Evolutionary conservation across 2,888 invertebrate genomes (phyloP).

Genomic region (Drosophila infuscata): DNA sequence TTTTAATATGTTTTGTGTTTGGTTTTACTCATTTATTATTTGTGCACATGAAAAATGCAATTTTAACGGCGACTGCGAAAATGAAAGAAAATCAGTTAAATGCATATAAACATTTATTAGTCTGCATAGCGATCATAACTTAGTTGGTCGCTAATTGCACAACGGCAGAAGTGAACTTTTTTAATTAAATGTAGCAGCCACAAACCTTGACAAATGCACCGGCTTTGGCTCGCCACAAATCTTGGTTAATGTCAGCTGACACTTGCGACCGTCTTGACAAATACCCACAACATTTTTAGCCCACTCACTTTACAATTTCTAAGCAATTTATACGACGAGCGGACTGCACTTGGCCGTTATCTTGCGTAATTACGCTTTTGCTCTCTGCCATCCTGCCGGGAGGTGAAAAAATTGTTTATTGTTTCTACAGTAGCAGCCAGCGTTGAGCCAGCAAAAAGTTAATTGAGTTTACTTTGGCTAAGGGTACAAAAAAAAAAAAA

Average conservation of each 20-base stretch:
- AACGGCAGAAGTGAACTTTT: conserved; percentile 63
- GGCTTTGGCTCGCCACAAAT: conserved; percentile 71
- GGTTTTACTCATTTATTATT: conserved; percentile 43
- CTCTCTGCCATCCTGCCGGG: conserved; percentile 30
- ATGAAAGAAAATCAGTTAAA: conserved; percentile 30
- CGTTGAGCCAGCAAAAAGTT: conserved; percentile 73
- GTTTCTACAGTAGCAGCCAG: conserved; percentile 52
- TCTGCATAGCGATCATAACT: conserved; percentile 60
- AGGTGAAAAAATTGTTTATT: conserved; percentile 72
- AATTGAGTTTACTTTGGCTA: conserved; percentile 79
- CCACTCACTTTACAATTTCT: conserved; percentile 70
- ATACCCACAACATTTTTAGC: conserved; percentile 56
- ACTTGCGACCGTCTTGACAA: conserved; percentile 71
- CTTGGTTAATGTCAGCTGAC: conserved; percentile 77
- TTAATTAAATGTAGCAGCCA: conserved; percentile 71
- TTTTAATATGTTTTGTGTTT: conserved; percentile 62
- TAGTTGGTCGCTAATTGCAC: conserved; percentile 66
- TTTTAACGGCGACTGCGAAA: conserved; percentile 9
- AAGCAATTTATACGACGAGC: conserved; percentile 72
- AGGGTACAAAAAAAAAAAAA: conserved; percentile 50
- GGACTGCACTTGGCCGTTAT: conserved; percentile 76
- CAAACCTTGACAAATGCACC: conserved; percentile 67
- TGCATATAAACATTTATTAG: conserved; percentile 53
- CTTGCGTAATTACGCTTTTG: conserved; percentile 72
- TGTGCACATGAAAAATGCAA: conserved; percentile 18